Base-by-base conservation (phyloP, 2,113 vertebrate genomes). In the Petroica traversi region DNA sequence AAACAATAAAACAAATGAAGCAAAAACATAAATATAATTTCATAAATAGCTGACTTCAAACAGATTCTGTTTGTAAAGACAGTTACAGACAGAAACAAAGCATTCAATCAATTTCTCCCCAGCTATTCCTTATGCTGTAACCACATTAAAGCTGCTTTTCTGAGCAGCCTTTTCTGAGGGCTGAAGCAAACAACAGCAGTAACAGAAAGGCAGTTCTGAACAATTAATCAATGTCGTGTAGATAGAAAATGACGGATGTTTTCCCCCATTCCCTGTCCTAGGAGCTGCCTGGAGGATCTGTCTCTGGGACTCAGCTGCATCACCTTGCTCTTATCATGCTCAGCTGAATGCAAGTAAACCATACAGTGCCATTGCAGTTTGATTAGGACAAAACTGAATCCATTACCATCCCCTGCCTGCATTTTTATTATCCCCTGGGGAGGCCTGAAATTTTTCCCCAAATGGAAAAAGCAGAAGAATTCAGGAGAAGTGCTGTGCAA, bases 151-250 rank as follows among this genome's bases (percentile, higher is more conserved):
- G 76, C 49, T 85, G 89, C 80, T 80, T 96, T 93, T 93, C 87
- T 79, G 81, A 72, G 55, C 34, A 79, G 62, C 12, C 73, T 57
- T 79, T 94, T 95, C 92, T 9, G 5, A 89, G 34, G 68, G 92
- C 74, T 9, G 55, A 93, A 80, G 85, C 61, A 71, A 96, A 94
- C 95, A 95, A 90, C 61, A 80, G 95, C 96, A 73, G 49, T 18
- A 93, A 95, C 67, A 68, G 40, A 46, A 76, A 91, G 94, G 93
- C 62, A 95, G 92, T 89, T 95, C 92, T 48, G 75, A 89, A 93
- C 95, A 96, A 98, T 98, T 98, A 98, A 98, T 98, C 98, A 98
- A 88, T 97, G 98, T 98, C 98, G 98, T 1, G 54, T 3, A 98
- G 98, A 98, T 89, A 97, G 63, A 91, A 97, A 85, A 97, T 97